Evolutionary conservation across 2,888 invertebrate genomes (phyloP), one percentile per base, ranked within the genome.

Genomic region (Mesorhabditis spiculigera): DNA sequence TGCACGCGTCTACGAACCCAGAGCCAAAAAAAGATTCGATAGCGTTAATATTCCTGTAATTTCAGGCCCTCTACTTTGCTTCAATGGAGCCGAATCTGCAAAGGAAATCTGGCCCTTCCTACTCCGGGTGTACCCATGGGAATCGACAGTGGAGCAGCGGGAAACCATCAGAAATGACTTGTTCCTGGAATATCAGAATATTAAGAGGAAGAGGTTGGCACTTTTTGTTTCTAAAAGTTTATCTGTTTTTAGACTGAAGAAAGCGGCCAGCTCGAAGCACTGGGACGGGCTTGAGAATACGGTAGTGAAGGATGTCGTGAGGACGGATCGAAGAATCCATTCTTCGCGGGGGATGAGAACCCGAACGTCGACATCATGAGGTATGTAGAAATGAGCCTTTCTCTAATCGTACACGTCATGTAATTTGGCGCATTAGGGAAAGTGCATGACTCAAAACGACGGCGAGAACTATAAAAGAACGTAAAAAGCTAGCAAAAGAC

Each of bases 61-160:
- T 85, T 13, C 81, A 89, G 89, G 87, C 92, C 68, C 91, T 95
- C 42, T 95, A 95, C 87, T 95, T 95, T 86, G 94, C 94, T 5
- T 94, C 94, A 0, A 89, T 96, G 77, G 94, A 95, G 77, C 91
- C 92, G 70, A 91, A 91, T 69, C 87, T 95, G 64, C 90, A 61
- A 91, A 92, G 86, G 93, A 94, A 82, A 92, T 94, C 4, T 96
- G 95, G 95, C 95, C 95, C 0, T 95, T 95, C 86, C 89, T 96
- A 43, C 89, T 96, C 5, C 93, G 94, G 84, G 94, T 94, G 82
- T 95, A 93, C 86, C 93, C 94, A 0, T 95, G 93, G 87, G 91
- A 91, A 80, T 94, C 94, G 5, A 93, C 94, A 0, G 92, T 91
- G 81, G 93, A 93, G 75, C 94, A 95, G 86, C 90, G 95, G 63